phyloP scores from a whole-genome alignment of 2,797 vertebrate species.

The Ctenochaetus hawaiiensis region DNA sequence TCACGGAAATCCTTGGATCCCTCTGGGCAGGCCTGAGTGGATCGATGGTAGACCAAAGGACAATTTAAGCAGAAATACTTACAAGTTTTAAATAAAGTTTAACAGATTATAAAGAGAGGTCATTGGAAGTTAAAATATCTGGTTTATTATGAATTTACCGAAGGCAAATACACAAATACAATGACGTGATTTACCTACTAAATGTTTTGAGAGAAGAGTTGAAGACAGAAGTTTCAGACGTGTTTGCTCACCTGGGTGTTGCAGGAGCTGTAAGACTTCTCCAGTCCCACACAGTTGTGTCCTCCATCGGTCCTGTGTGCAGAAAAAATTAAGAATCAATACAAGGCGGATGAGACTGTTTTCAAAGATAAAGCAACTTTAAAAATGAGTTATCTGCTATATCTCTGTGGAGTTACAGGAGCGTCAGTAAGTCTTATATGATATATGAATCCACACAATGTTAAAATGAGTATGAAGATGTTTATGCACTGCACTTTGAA shows the following conservation, averaged over 20 bases:
- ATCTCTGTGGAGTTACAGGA: not conserved
- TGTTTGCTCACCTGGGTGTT: constrained; percentile 88
- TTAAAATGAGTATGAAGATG: not conserved
- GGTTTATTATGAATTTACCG: not conserved
- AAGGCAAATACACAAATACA: not conserved
- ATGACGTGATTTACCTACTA: too few species aligned
- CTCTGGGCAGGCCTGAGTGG: constrained; percentile 90
- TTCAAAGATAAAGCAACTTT: not conserved
- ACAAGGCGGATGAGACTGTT: not conserved
- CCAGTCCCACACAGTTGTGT: constrained; percentile 91
- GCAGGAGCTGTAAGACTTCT: constrained; percentile 90
- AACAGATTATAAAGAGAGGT: not conserved
- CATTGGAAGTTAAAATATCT: not conserved
- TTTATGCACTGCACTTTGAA: not conserved
- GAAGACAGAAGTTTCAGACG: not conserved
- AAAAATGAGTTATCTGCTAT: not conserved
- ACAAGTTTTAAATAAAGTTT: not conserved
- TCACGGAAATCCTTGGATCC: constrained; percentile 93
- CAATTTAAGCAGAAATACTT: not conserved
- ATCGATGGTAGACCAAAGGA: not conserved
- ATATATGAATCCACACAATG: not conserved
- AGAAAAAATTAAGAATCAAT: not conserved
- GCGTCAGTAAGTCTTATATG: not conserved
- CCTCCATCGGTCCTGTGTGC: constrained; percentile 88
- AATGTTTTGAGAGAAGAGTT: not conserved